Evolutionary conservation across 2,888 invertebrate genomes (phyloP).

Genomic region (Lasioglossum morio): DNA sequence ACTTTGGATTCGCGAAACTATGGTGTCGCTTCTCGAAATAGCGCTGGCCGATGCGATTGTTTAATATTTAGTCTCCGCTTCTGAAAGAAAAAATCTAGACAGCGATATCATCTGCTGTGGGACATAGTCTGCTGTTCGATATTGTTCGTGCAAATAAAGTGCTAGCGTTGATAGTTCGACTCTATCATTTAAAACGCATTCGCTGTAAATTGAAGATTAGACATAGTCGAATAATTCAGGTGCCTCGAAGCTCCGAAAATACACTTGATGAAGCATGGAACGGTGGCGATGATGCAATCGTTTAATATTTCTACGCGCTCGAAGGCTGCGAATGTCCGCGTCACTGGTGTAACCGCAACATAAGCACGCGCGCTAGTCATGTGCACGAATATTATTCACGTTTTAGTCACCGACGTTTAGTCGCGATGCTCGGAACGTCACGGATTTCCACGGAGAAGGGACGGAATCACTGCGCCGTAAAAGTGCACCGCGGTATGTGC

Average conservation of each 20-base stretch:
- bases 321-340: neutral
- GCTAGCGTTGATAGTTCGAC: neutral
- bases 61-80: neutral
- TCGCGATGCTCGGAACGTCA: neutral
- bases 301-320: neutral
- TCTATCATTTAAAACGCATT: neutral
- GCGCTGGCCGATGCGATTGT: neutral
- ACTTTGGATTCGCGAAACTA: neutral
- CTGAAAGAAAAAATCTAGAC: neutral
- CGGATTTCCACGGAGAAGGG: neutral
- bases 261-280: neutral
- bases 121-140: neutral
- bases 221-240: neutral
- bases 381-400: neutral
- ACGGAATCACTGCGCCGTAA: neutral
- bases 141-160: neutral
- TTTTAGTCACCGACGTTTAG: neutral
- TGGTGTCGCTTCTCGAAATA: neutral
- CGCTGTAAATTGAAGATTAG: neutral
- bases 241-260: neutral
- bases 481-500: neutral
- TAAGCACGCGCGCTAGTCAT: neutral
- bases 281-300: neutral
- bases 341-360: neutral
- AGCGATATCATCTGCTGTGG: neutral